phyloP scores from a whole-genome alignment of 2,888 invertebrate genomes.

The Leptinotarsa haldemani region DNA sequence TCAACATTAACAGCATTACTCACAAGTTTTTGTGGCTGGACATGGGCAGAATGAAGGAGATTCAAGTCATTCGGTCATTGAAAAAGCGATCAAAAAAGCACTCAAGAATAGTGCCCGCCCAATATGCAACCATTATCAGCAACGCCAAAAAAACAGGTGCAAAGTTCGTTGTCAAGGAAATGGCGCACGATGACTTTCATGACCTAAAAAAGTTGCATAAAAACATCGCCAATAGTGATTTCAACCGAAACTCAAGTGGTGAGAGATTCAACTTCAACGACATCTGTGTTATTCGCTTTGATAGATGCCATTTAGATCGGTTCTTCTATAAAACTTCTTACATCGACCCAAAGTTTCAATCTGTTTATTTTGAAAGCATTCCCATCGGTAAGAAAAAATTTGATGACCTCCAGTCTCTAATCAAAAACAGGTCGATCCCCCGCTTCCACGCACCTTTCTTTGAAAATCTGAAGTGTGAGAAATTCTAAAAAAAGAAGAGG shows the following conservation, averaged over 20 bases:
- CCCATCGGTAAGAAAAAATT: not conserved
- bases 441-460: no score
- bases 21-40: conserved; percentile 22
- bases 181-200: conserved; percentile 20
- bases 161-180: conserved; percentile 21
- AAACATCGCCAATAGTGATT: conserved; percentile 16
- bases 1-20: conserved; percentile 27
- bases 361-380: conserved; percentile 6
- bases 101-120: conserved; percentile 23
- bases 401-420: conserved; percentile 3
- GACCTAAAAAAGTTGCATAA: conserved; percentile 21
- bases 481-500: no score
- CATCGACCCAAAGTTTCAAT: conserved; percentile 17
- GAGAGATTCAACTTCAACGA: conserved; percentile 29
- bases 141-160: conserved; percentile 17
- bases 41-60: conserved; percentile 27
- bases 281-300: conserved; percentile 19
- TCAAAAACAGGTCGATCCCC: not conserved
- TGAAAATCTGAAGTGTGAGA: no score
- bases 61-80: conserved; percentile 29
- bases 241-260: conserved; percentile 21
- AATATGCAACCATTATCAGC: conserved; percentile 16
- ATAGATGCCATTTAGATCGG: conserved; percentile 17
- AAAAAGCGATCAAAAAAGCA: conserved; percentile 29
- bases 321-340: conserved; percentile 30